A percentile compares a stretch with the other conserved stretches of the same genome.
Evolutionary conservation across 2,888 invertebrate species (phyloP).

Genomic region (Eilema caniola): DNA sequence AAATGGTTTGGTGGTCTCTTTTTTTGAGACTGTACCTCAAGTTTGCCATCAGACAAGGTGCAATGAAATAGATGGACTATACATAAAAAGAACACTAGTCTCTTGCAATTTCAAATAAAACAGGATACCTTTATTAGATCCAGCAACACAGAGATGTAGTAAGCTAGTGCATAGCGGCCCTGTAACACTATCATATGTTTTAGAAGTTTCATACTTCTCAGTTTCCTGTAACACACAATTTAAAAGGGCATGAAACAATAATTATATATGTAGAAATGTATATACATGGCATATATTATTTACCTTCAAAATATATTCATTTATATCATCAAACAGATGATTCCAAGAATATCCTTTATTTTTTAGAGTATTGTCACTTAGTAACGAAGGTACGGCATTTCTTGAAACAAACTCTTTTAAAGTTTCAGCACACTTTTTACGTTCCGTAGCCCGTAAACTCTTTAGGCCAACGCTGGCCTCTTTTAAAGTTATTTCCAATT

Average conservation of each 20-base stretch:
- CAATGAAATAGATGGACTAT: background rate
- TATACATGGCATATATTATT: background rate
- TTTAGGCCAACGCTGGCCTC: slow-evolving; percentile 72
- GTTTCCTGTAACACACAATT: slow-evolving; percentile 73
- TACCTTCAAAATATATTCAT: slow-evolving; percentile 80
- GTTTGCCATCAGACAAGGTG: too few relatives aligned
- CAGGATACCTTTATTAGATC: slow-evolving; percentile 79
- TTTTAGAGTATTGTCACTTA: slow-evolving; percentile 72
- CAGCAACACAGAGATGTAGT: slow-evolving; percentile 74
- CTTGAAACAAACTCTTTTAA: slow-evolving; percentile 76
- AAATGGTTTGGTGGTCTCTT: background rate
- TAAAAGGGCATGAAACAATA: background rate
- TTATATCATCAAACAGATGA: slow-evolving; percentile 74
- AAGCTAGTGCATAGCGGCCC: slow-evolving; percentile 72
- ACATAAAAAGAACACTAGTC: background rate
- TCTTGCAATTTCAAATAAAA: background rate
- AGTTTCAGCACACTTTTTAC: slow-evolving; percentile 79
- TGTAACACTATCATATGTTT: slow-evolving; percentile 71
- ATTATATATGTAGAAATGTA: background rate
- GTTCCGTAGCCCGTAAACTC: slow-evolving; percentile 74
- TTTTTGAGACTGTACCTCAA: too few relatives aligned
- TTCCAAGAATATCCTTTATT: slow-evolving; percentile 78
- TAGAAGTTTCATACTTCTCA: slow-evolving; percentile 81
- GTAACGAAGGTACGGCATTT: slow-evolving; percentile 71
- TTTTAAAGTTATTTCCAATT: slow-evolving; percentile 71